These are phyloP conservation scores for Tromatobia lineatoria DNA, from an alignment of 2,888 invertebrate species.

Conservation along the genomic window DNA sequence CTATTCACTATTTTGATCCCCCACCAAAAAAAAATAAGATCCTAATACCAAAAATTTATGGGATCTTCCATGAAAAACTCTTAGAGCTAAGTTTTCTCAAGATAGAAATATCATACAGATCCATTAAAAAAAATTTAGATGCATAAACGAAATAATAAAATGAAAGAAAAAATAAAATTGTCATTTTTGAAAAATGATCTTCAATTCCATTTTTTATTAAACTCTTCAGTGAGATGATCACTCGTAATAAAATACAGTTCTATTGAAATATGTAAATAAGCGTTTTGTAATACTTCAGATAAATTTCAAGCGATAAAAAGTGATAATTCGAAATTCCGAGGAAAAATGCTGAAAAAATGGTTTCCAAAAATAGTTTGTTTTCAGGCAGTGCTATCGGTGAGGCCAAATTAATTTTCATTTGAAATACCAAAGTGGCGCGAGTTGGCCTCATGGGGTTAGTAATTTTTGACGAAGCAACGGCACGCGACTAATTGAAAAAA, in stretches of 20 bases:
- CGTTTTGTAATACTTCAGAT: too few relatives aligned
- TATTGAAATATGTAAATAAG: too few relatives aligned
- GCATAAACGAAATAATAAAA: neutral
- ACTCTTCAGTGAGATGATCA: neutral
- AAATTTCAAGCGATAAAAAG: conserved; percentile 1
- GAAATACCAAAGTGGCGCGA: neutral
- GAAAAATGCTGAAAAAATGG: conserved; percentile 47
- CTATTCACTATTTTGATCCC: too few relatives aligned
- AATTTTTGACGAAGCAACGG: conserved; percentile 39
- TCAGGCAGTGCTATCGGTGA: conserved; percentile 25
- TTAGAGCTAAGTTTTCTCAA: neutral
- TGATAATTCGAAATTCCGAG: neutral
- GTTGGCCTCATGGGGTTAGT: conserved; percentile 18
- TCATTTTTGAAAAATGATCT: neutral
- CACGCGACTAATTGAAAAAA: conserved; percentile 76
- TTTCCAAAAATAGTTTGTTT: conserved; percentile 44
- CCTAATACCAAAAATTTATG: conserved; percentile 15
- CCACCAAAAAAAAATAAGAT: conserved; percentile 9
- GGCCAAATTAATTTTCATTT: conserved; percentile 54
- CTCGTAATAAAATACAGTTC: neutral
- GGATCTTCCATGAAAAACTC: conserved; percentile 21
- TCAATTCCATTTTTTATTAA: neutral
- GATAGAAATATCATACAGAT: neutral
- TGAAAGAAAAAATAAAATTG: neutral
- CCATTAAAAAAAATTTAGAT: neutral